phyloP scores from a whole-genome alignment of 2,113 vertebrate species.

The Pluvialis apricaria region DNA sequence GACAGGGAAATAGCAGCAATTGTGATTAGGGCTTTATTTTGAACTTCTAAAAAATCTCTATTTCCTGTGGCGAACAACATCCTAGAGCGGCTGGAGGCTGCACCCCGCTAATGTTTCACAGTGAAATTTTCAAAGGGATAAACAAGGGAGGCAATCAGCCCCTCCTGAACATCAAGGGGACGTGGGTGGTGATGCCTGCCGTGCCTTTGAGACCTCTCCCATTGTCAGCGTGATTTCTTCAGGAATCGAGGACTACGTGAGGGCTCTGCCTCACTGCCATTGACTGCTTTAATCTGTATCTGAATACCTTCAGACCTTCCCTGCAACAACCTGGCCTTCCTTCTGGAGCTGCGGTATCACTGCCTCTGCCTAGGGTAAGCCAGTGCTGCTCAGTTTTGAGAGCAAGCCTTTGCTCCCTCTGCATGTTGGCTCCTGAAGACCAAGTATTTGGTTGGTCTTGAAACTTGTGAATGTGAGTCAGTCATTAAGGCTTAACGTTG shows the following conservation, averaged over 20 bases:
- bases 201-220: constrained; percentile 3
- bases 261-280: neutral
- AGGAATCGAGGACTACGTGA: rapidly evolving
- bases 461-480: rapidly evolving
- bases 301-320: neutral
- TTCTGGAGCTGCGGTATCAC: neutral
- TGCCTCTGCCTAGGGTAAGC: neutral
- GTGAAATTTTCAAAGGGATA: neutral
- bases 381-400: neutral
- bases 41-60: neutral
- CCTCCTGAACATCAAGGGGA: neutral
- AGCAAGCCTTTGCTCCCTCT: neutral
- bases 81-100: neutral
- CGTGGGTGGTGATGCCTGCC: neutral
- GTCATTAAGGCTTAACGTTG: neutral
- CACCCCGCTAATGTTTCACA: neutral
- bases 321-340: neutral
- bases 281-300: neutral
- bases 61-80: neutral
- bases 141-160: constrained; percentile 44
- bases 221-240: neutral
- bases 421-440: neutral
- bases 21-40: constrained; percentile 9
- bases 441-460: neutral
- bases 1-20: neutral